These are phyloP conservation scores for Coremacera marginata DNA, from an alignment of 2,888 invertebrate species.

Conservation along the genomic window DNA sequence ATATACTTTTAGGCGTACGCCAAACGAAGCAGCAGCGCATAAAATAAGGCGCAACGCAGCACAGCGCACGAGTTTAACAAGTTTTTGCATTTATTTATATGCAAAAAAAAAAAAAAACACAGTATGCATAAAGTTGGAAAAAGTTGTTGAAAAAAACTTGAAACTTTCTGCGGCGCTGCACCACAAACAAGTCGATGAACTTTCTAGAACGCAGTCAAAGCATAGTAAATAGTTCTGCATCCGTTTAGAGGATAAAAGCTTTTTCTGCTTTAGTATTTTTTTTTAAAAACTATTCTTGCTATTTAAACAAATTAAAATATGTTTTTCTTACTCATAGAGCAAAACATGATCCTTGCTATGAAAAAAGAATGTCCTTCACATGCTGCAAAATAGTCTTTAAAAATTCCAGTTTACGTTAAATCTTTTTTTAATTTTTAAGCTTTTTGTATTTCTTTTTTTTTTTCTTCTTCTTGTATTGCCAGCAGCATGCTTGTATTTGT, in stretches of 20 bases:
- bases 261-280: too few relatives aligned
- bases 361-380: background rate
- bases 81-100: constrained; percentile 6
- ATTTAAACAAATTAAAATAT: too few relatives aligned
- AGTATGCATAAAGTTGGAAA: background rate
- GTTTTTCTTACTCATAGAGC: background rate
- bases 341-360: too few relatives aligned
- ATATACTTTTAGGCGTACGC: constrained; percentile 32
- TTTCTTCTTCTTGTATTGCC: too few relatives aligned
- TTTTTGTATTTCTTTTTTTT: too few relatives aligned
- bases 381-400: background rate
- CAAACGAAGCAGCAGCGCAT: constrained; percentile 3
- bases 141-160: background rate
- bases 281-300: too few relatives aligned
- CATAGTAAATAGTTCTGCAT: too few relatives aligned
- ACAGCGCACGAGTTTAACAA: background rate
- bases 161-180: background rate
- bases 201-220: background rate
- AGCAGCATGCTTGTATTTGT: too few relatives aligned
- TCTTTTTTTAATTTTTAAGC: background rate
- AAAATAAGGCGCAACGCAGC: too few relatives aligned
- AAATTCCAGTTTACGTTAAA: background rate
- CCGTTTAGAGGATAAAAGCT: too few relatives aligned
- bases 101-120: background rate
- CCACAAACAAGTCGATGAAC: constrained; percentile 20